A percentile compares a stretch with the other conserved stretches of the same genome.
phyloP scores from a whole-genome alignment of 92 coral and sea anemone genomes.

The Paramuricea clavata region DNA sequence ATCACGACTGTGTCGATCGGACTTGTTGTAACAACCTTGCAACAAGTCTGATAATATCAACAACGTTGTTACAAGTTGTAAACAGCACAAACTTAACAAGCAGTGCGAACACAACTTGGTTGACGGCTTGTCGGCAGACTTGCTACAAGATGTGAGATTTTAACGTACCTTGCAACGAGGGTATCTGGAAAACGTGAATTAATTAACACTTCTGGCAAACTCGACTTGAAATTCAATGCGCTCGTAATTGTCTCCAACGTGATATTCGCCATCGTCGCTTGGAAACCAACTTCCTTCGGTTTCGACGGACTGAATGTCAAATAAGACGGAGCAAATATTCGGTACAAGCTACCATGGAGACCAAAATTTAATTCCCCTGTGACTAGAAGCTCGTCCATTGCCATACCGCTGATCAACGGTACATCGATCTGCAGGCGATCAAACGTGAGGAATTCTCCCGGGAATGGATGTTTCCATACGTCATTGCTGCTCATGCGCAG shows the following conservation, averaged over 20 bases:
- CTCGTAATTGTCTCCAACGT: conserved; percentile 75
- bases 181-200: conserved; percentile 79
- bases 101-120: too few relatives aligned
- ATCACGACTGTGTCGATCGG: too few relatives aligned
- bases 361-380: conserved; percentile 83
- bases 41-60: too few relatives aligned
- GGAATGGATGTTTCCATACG: conserved; percentile 67
- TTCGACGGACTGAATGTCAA: conserved; percentile 76
- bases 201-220: conserved; percentile 77
- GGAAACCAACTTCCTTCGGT: conserved; percentile 77
- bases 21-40: too few relatives aligned
- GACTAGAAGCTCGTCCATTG: conserved; percentile 77
- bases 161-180: conserved; percentile 51
- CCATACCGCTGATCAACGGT: conserved; percentile 78
- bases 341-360: conserved; percentile 62
- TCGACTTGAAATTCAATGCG: conserved; percentile 82
- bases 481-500: conserved; percentile 87
- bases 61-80: too few relatives aligned
- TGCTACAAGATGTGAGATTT: too few relatives aligned
- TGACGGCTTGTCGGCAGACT: too few relatives aligned
- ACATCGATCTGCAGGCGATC: conserved; percentile 79
- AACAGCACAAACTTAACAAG: too few relatives aligned
- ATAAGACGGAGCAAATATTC: conserved; percentile 74
- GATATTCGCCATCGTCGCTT: conserved; percentile 77
- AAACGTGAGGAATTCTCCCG: conserved; percentile 77